phyloP scores from a whole-genome alignment of 2,888 invertebrate genomes.

The Microchrysa polita region DNA sequence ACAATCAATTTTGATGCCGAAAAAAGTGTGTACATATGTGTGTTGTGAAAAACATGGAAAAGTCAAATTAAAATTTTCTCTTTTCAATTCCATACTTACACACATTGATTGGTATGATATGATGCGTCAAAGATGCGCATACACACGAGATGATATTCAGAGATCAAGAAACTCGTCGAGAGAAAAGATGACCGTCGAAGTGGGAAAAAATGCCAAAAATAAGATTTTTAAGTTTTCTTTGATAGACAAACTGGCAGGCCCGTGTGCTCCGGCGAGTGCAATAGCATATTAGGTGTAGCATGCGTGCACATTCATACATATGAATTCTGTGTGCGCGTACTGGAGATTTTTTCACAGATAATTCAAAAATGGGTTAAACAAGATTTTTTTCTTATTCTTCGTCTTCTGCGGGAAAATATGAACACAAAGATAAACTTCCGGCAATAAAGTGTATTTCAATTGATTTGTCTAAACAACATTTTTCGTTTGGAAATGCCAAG shows the following conservation, averaged over 20 bases:
- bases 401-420: constrained; percentile 9
- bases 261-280: not conserved
- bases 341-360: constrained; percentile 51
- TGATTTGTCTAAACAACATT: constrained; percentile 22
- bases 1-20: not conserved
- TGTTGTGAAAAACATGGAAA: constrained; percentile 1
- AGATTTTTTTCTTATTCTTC: constrained; percentile 27
- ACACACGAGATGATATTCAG: not conserved
- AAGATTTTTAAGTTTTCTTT: not conserved
- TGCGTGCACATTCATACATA: constrained; percentile 6
- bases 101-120: not conserved
- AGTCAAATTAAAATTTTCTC: constrained; percentile 26
- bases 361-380: constrained; percentile 48
- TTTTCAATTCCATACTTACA: too few species aligned
- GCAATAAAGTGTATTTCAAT: constrained; percentile 27
- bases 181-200: too few species aligned
- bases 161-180: too few species aligned
- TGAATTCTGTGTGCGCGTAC: too few species aligned
- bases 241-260: constrained; percentile 27
- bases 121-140: not conserved
- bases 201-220: too few species aligned
- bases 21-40: not conserved
- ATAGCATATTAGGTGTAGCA: not conserved
- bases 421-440: constrained; percentile 39
- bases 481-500: constrained; percentile 1